Percentiles rank a stretch among this genome's conserved stretches.
Evolutionary conservation across 2,888 invertebrate species (phyloP).

Genomic region (Trichogramma evanescens): DNA sequence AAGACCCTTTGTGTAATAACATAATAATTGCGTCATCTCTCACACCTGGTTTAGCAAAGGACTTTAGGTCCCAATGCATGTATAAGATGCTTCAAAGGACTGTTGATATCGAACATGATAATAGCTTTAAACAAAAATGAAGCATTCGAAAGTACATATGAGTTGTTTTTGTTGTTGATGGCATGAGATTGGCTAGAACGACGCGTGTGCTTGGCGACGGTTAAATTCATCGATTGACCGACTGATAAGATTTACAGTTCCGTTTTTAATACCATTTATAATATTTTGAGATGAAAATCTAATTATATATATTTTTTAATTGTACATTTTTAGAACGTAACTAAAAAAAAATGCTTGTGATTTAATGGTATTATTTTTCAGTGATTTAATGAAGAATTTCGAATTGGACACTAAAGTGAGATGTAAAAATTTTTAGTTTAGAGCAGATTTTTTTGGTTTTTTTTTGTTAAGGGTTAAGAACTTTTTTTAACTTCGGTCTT

Average conservation of each 20-base stretch:
- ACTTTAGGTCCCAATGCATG: conserved; percentile 19
- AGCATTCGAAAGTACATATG: too few relatives aligned
- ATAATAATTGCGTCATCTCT: conserved; percentile 19
- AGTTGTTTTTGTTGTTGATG: too few relatives aligned
- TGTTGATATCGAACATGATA: too few relatives aligned
- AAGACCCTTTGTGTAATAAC: conserved; percentile 48
- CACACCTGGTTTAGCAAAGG: conserved; percentile 24
- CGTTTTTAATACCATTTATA: too few relatives aligned
- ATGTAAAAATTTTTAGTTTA: conserved; percentile 5
- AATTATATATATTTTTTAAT: conserved; percentile 6
- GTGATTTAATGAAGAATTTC: conserved; percentile 7
- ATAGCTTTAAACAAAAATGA: too few relatives aligned
- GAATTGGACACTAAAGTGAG: conserved; percentile 7
- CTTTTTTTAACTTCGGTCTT: conserved; percentile 13
- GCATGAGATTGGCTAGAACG: too few relatives aligned
- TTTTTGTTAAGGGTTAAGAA: not conserved
- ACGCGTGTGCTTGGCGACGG: too few relatives aligned
- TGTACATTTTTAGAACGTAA: not conserved
- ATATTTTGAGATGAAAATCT: conserved; percentile 16
- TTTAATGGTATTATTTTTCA: conserved; percentile 5
- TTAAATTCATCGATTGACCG: too few relatives aligned
- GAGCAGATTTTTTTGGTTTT: not conserved
- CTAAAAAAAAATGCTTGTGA: not conserved
- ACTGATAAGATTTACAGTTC: too few relatives aligned
- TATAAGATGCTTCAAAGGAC: conserved; percentile 14